Evolutionary conservation across 2,113 vertebrate species (phyloP).

Genomic region (Sinosuthora webbiana): DNA sequence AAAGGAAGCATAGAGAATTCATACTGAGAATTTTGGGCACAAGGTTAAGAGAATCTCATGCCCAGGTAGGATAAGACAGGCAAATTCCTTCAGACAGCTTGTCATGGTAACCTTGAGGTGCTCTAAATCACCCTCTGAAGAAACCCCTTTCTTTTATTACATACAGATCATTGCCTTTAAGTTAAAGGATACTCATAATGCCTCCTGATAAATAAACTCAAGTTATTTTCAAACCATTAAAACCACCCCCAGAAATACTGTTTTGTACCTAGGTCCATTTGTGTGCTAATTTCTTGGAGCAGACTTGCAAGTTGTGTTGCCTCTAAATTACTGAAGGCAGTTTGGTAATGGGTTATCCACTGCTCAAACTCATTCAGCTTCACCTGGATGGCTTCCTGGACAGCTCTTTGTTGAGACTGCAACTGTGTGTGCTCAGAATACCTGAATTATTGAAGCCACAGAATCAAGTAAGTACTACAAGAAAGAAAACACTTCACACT

Average conservation of each 20-base stretch:
- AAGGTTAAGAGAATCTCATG: not conserved
- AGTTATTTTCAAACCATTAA: not conserved
- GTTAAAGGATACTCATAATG: not conserved
- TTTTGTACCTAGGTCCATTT: slow-evolving; percentile 91
- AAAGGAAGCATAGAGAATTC: not conserved
- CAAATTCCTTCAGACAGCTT: not conserved
- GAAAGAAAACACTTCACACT: not conserved
- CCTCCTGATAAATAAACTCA: not conserved
- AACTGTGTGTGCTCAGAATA: slow-evolving; percentile 96
- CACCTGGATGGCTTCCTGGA: slow-evolving; percentile 93
- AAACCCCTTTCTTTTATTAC: not conserved
- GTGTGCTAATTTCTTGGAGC: slow-evolving; percentile 95
- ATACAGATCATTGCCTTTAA: not conserved
- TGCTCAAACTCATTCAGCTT: slow-evolving; percentile 95
- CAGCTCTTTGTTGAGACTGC: slow-evolving; percentile 90
- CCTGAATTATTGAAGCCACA: slow-evolving; percentile 66
- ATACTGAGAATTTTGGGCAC: not conserved
- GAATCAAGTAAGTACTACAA: not conserved
- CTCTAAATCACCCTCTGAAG: not conserved
- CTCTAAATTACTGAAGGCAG: slow-evolving; percentile 93
- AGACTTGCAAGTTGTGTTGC: slow-evolving; percentile 93
- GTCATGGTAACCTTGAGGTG: not conserved
- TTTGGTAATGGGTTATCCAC: slow-evolving; percentile 96
- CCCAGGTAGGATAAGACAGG: not conserved
- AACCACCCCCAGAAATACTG: not conserved